A percentile compares a stretch with the other conserved stretches of the same genome.
phyloP scores from a whole-genome alignment of 2,797 vertebrate genomes.

The Lagorchestes hirsutus region DNA sequence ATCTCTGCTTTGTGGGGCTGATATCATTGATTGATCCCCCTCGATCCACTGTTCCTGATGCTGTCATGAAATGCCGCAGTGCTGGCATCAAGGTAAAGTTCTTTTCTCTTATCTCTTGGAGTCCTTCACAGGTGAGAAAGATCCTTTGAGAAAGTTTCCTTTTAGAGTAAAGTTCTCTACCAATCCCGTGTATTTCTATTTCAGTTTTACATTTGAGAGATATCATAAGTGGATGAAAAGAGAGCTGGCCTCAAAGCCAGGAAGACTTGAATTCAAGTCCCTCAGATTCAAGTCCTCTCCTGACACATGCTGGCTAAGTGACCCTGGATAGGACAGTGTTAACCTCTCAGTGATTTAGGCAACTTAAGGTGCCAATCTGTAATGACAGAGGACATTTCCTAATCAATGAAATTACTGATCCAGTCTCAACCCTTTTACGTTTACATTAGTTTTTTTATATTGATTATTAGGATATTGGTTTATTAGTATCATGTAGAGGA shows the following conservation, averaged over 20 bases:
- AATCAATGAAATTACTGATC: too few relatives aligned
- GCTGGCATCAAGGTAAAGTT: conserved; percentile 88
- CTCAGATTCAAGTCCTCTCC: too few relatives aligned
- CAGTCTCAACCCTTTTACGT: not conserved
- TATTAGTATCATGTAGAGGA: not conserved
- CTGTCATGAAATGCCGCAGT: conserved; percentile 88
- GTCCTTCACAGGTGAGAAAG: not conserved
- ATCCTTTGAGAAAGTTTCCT: conserved; percentile 4
- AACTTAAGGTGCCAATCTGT: not conserved
- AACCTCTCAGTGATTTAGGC: not conserved
- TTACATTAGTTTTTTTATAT: not conserved
- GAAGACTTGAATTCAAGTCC: not conserved
- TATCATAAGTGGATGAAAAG: not conserved
- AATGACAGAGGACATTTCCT: too few relatives aligned
- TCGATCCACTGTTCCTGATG: conserved; percentile 89
- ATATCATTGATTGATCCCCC: conserved; percentile 89
- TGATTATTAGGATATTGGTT: not conserved
- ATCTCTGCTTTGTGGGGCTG: conserved; percentile 88
- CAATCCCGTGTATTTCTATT: not conserved
- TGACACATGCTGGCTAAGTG: not conserved
- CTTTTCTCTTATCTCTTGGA: not conserved
- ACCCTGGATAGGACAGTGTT: not conserved
- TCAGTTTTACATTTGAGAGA: too few relatives aligned
- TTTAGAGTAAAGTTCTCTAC: not conserved
- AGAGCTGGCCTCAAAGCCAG: not conserved